phyloP scores from a whole-genome alignment of 2,888 invertebrate genomes.

The Cremastobaeus sp. region DNA sequence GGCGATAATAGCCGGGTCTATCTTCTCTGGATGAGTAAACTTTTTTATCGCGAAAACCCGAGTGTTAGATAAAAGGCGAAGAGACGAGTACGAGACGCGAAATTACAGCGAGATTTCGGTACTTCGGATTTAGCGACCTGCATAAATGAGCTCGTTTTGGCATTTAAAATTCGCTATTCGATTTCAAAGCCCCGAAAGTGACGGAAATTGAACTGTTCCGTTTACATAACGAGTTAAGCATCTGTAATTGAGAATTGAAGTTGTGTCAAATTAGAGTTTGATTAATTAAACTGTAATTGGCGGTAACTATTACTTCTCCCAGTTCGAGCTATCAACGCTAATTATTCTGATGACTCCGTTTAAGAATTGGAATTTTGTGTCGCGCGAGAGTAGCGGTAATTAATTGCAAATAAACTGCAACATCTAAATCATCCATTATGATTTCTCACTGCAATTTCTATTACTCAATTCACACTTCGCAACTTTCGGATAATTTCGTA shows the following conservation, averaged over 20 bases:
- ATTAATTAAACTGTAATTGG: constrained; percentile 47
- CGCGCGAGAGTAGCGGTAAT: constrained; percentile 19
- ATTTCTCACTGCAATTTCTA: not conserved
- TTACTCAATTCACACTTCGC: too few species aligned
- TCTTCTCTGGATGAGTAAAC: constrained; percentile 40
- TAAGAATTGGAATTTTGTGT: constrained; percentile 52
- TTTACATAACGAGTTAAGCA: constrained; percentile 41
- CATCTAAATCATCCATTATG: not conserved
- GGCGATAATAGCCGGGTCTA: constrained; percentile 33
- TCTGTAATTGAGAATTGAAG: constrained; percentile 39
- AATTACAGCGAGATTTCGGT: constrained; percentile 21
- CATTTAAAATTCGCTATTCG: too few species aligned
- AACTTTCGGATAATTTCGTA: too few species aligned
- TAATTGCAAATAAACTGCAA: constrained; percentile 4
- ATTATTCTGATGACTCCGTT: constrained; percentile 55
- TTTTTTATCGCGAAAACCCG: constrained; percentile 30
- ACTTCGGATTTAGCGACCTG: too few species aligned
- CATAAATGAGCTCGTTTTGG: not conserved
- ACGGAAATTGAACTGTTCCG: constrained; percentile 42
- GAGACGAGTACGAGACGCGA: constrained; percentile 32
- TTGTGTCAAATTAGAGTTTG: constrained; percentile 43
- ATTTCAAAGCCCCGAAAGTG: constrained; percentile 17
- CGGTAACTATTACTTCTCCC: constrained; percentile 42
- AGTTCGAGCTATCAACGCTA: constrained; percentile 43
- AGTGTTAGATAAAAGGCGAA: constrained; percentile 13